Evolutionary conservation across 2,113 vertebrate species (phyloP), one percentile per base, ranked within the genome.

Genomic region (Spheniscus mendiculus): DNA sequence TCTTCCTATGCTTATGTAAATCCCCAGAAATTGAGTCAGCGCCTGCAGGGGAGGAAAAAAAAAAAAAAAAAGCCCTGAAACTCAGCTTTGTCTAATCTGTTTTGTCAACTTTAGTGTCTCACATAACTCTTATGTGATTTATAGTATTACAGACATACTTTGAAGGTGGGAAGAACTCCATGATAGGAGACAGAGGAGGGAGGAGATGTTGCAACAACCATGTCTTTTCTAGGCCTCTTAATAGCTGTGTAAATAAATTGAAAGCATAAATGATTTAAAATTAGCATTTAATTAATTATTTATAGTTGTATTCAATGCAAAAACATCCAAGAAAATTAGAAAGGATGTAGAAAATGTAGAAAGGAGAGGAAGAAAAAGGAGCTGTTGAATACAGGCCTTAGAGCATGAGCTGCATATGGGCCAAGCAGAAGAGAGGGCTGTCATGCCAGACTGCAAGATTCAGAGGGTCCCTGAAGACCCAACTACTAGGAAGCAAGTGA

Each of bases 111-210:
- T 87, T 11, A 11, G 9, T 11, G 12, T 40, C 30, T 36, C 30
- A 71, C 4, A 6, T 32, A 53, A 38, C 6, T 17, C 3, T 29
- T 34, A 27, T 12, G 6, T 62, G 73, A 26, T 66, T 70, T 91
- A 5, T n/a, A 20, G 6, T 15, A 8, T 44, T 74, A 21, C 16
- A 89, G 22, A 23, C 15, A 10, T 6, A 2, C 2, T 89, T 50
- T 85, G 69, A 66, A 73, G 29, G 13, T 69, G 30, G 36, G 26
- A 84, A 70, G 9, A 78, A 10, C 32, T 76, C 26, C 12, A 3
- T 2, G 11, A 15, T 0, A 69, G 47, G 6, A 85, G 15, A 32
- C 0, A 2, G 44, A 69, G 19, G 14, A 50, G 4, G 53, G 34
- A 95, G 25, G 17, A 90, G 30, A n/a, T 0, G 0, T 27, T 69